Conservation (phyloP, 2,888 invertebrate genomes). For the Phengaris alcon region DNA sequence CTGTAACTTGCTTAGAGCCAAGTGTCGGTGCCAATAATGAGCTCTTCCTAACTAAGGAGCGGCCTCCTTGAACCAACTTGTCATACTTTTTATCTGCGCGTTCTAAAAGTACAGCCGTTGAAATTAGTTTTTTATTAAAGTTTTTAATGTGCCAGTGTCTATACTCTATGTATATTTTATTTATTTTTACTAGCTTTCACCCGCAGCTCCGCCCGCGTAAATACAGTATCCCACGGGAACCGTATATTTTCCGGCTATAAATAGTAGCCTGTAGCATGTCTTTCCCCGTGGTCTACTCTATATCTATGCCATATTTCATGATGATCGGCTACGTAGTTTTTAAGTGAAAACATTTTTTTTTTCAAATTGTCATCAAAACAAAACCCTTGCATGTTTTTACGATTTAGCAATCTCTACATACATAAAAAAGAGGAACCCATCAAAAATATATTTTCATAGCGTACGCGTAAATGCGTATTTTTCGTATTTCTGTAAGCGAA, state of each 20-base stretch:
- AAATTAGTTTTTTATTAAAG: not conserved
- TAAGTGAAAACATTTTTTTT: too few species aligned
- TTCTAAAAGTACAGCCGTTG: not conserved
- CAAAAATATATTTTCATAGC: slow-evolving; percentile 15
- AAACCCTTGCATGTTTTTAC: not conserved
- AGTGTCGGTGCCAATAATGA: slow-evolving; percentile 41
- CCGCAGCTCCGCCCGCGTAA: too few species aligned
- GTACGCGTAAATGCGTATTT: not conserved
- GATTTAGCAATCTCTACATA: not conserved
- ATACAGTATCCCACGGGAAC: too few species aligned
- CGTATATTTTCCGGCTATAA: too few species aligned
- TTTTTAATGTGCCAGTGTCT: not conserved
- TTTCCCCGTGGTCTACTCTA: too few species aligned
- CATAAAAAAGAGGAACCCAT: not conserved
- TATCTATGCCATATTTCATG: too few species aligned
- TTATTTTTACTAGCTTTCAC: too few species aligned
- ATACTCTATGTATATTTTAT: too few species aligned
- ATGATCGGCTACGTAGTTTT: too few species aligned
- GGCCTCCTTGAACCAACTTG: slow-evolving; percentile 25
- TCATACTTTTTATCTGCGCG: not conserved
- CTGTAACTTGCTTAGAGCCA: slow-evolving; percentile 40
- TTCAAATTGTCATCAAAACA: not conserved
- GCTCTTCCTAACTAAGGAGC: slow-evolving; percentile 30
- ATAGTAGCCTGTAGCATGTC: too few species aligned
- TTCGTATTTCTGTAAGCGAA: slow-evolving; percentile 20